phyloP scores from a whole-genome alignment of 2,888 invertebrate genomes.

The Heteropelma amictum region DNA sequence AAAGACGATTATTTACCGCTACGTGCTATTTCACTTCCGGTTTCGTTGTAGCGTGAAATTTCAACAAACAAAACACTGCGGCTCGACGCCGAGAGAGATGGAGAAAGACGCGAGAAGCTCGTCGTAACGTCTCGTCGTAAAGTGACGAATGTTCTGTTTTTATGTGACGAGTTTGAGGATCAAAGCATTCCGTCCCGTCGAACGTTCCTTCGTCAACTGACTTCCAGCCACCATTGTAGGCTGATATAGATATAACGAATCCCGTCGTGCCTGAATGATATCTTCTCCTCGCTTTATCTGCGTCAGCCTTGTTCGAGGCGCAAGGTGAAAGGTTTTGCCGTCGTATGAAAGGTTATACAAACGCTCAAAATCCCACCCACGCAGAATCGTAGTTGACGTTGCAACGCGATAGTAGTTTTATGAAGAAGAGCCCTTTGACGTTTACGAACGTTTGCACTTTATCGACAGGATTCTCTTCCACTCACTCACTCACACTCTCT shows the following conservation, averaged over 20 bases:
- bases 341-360: conserved; percentile 25
- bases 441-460: conserved; percentile 49
- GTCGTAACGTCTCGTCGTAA: neutral
- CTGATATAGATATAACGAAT: conserved; percentile 35
- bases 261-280: conserved; percentile 26
- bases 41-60: neutral
- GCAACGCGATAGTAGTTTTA: neutral
- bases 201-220: conserved; percentile 33
- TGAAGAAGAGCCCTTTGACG: conserved; percentile 32
- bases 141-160: neutral
- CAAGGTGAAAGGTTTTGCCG: conserved; percentile 22
- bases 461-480: too few species aligned
- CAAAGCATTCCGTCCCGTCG: conserved; percentile 20
- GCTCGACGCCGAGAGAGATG: neutral
- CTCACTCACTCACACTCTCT: conserved; percentile 6
- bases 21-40: neutral
- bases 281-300: neutral
- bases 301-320: conserved; percentile 18
- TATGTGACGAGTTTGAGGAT: conserved; percentile 18
- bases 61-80: neutral
- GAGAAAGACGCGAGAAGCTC: neutral
- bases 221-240: conserved; percentile 36
- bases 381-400: too few species aligned
- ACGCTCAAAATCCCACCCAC: conserved; percentile 5
- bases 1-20: neutral